A percentile compares a stretch with the other conserved stretches of the same genome.
These are phyloP conservation scores for Perca schrenkii DNA, from an alignment of 2,113 vertebrate species.

Conservation along the genomic window DNA sequence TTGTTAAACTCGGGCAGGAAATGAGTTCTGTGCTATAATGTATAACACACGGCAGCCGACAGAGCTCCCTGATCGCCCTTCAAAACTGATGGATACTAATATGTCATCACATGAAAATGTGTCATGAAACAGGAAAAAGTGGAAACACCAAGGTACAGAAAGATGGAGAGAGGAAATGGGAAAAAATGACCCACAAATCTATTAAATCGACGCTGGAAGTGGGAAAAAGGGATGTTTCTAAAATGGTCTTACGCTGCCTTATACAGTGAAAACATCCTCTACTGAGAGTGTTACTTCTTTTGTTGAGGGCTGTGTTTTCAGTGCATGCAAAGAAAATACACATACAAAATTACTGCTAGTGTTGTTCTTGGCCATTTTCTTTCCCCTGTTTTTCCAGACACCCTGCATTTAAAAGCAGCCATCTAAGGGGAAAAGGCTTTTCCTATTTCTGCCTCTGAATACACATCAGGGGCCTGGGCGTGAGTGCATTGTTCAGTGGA, in stretches of 20 bases:
- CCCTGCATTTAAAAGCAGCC: slow-evolving; percentile 42
- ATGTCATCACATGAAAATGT: slow-evolving; percentile 69
- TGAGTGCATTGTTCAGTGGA: slow-evolving; percentile 75
- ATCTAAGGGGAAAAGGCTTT: slow-evolving; percentile 46
- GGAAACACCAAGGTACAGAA: slow-evolving; percentile 28
- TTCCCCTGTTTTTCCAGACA: neutral
- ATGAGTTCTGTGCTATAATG: slow-evolving; percentile 72
- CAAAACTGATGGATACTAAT: slow-evolving; percentile 77
- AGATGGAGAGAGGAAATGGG: slow-evolving; percentile 59
- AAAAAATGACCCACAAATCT: slow-evolving; percentile 55
- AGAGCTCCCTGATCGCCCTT: slow-evolving; percentile 71
- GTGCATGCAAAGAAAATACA: slow-evolving; percentile 40
- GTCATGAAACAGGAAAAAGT: slow-evolving; percentile 58
- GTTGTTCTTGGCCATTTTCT: slow-evolving; percentile 37
- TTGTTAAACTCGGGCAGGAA: slow-evolving; percentile 73
- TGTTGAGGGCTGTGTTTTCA: slow-evolving; percentile 27
- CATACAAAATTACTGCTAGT: slow-evolving; percentile 50
- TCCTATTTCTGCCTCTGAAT: slow-evolving; percentile 51
- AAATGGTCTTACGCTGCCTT: slow-evolving; percentile 51
- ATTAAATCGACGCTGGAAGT: neutral
- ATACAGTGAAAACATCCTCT: slow-evolving; percentile 18
- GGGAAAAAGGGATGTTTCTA: slow-evolving; percentile 11
- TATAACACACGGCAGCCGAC: slow-evolving; percentile 55
- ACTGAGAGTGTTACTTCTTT: slow-evolving; percentile 15
- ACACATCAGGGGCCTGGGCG: slow-evolving; percentile 44